phyloP scores from a whole-genome alignment of 2,113 vertebrate genomes.

The Pimephales promelas region DNA sequence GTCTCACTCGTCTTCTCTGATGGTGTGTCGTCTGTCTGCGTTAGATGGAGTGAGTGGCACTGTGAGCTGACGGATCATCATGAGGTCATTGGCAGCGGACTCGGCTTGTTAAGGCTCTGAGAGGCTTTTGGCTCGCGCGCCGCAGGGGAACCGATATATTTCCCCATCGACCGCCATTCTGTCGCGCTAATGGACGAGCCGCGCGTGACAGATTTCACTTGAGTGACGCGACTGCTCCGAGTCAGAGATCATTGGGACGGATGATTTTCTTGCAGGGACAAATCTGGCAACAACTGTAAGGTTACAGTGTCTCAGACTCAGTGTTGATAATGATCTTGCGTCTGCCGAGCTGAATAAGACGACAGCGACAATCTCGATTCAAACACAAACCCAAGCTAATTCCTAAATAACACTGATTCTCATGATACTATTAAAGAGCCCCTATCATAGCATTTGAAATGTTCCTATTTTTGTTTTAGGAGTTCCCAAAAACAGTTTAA shows the following conservation, averaged over 20 bases:
- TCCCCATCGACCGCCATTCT: not conserved
- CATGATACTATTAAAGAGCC: too few relatives aligned
- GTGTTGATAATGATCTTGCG: not conserved
- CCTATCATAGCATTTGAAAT: too few relatives aligned
- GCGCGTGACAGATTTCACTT: conserved; percentile 18
- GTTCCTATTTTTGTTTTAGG: too few relatives aligned
- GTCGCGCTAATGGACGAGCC: conserved; percentile 5
- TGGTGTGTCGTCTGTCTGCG: conserved; percentile 45
- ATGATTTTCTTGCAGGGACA: conserved; percentile 25
- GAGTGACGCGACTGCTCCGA: conserved; percentile 15
- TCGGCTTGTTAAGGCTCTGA: conserved; percentile 32
- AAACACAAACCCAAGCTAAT: too few relatives aligned
- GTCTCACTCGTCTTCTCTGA: conserved; percentile 76
- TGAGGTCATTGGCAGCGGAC: conserved; percentile 13
- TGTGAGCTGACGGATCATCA: conserved; percentile 26
- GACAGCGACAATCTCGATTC: not conserved
- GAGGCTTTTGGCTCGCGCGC: not conserved
- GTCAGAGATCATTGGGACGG: conserved; percentile 11
- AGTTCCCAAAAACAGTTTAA: too few relatives aligned
- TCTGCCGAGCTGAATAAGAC: not conserved
- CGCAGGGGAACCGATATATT: conserved; percentile 10
- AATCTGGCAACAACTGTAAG: conserved; percentile 5
- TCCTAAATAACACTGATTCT: too few relatives aligned
- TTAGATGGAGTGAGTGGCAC: conserved; percentile 47
- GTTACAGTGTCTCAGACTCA: not conserved